Conservation (phyloP, 2,888 invertebrate genomes). For the Mesorhabditis belari region DNA sequence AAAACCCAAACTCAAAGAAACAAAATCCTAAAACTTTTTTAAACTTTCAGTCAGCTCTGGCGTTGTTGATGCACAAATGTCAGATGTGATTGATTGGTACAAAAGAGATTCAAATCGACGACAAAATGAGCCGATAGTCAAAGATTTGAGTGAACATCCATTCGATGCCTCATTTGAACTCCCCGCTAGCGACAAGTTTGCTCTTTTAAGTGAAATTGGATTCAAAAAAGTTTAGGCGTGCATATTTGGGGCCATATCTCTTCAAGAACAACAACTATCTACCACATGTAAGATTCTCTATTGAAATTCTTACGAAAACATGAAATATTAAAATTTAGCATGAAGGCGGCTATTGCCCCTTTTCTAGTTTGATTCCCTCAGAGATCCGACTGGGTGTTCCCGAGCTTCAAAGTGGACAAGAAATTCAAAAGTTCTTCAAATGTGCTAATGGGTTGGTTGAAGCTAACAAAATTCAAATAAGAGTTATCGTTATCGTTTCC, state of each 20-base stretch:
- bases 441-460: slow-evolving; percentile 9
- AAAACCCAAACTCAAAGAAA: no score
- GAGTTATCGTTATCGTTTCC: slow-evolving; percentile 1
- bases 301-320: no score
- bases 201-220: neutral
- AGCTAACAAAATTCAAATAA: neutral
- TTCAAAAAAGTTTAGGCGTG: neutral
- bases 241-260: neutral
- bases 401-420: slow-evolving; percentile 5
- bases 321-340: neutral
- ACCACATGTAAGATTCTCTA: no score
- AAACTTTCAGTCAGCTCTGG: neutral
- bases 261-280: neutral
- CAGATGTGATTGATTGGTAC: neutral
- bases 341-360: slow-evolving; percentile 12
- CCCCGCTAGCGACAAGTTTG: neutral
- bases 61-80: neutral
- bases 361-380: slow-evolving; percentile 15
- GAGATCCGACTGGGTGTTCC: slow-evolving; percentile 13
- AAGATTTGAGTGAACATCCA: neutral
- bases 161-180: neutral
- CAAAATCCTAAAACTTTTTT: no score
- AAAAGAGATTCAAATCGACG: no score
- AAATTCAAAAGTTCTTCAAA: slow-evolving; percentile 8
- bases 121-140: no score